Conservation (phyloP, 2,888 invertebrate species). For the Euplagia quadripunctaria region DNA sequence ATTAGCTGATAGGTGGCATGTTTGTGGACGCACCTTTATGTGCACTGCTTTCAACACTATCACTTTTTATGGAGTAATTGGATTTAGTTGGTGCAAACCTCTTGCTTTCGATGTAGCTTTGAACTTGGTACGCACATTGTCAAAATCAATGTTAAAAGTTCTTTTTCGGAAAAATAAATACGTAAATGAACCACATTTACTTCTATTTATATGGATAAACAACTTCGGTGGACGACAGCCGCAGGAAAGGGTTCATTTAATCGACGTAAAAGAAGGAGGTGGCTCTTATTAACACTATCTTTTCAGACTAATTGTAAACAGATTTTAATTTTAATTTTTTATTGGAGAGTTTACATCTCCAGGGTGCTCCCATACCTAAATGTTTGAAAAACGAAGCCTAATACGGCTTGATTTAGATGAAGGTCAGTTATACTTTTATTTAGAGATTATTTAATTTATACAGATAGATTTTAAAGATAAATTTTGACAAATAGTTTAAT, state of each 20-base stretch:
- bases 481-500: background rate
- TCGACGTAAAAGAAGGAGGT: too few species aligned
- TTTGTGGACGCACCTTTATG: conserved; percentile 49
- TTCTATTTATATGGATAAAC: too few species aligned
- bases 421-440: background rate
- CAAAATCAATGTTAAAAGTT: background rate
- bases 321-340: too few species aligned
- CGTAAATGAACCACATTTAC: too few species aligned
- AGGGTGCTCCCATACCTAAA: too few species aligned
- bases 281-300: too few species aligned
- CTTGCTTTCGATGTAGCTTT: background rate
- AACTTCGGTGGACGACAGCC: too few species aligned
- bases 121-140: background rate
- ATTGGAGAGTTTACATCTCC: too few species aligned
- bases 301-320: too few species aligned
- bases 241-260: too few species aligned
- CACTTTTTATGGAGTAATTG: conserved; percentile 4
- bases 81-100: background rate
- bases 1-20: conserved; percentile 63
- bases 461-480: background rate
- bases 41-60: conserved; percentile 31
- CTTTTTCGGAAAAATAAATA: background rate
- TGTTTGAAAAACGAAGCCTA: too few species aligned
- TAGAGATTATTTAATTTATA: background rate
- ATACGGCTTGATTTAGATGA: too few species aligned